Evolutionary conservation across 2,113 vertebrate genomes (phyloP).

Genomic region (Bos taurus): ARS-UCD2.0 NC_037336.1:83118501-83119000

Average conservation of each 20-base stretch:
- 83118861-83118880: constrained; percentile 56
- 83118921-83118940: constrained; percentile 64
- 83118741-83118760: not conserved
- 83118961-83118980: constrained; percentile 37
- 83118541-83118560: not conserved
- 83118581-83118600: not conserved
- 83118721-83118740: not conserved
- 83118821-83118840: constrained; percentile 59
- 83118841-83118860: constrained; percentile 39
- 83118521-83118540: not conserved
- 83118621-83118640: not conserved
- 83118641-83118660: not conserved
- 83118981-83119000: constrained; percentile 32
- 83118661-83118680: not conserved
- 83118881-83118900: constrained; percentile 62
- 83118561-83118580: not conserved
- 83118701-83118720: not conserved
- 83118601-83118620: not conserved
- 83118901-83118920: constrained; percentile 65
- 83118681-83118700: not conserved
- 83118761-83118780: not conserved
- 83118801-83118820: constrained; percentile 13
- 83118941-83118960: constrained; percentile 67
- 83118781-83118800: constrained; percentile 14
- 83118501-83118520: not conserved